A percentile compares a stretch with the other conserved stretches of the same genome.
These are phyloP conservation scores for Condylostylus longicornis DNA, from an alignment of 1,140 invertebrate species.

Conservation along the genomic window DNA sequence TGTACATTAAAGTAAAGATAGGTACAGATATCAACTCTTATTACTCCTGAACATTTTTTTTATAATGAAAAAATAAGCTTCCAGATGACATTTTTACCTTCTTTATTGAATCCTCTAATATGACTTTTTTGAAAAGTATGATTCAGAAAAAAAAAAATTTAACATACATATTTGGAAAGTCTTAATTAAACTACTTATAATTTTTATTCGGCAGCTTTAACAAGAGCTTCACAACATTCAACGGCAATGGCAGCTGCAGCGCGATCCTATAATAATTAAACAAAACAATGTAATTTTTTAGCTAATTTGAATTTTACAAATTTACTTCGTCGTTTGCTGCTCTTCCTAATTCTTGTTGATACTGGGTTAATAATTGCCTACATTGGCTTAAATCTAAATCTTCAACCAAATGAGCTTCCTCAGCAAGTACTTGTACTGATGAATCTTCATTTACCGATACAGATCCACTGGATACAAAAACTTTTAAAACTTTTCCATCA, in stretches of 20 bases:
- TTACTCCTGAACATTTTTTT: no score
- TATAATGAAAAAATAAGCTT: no score
- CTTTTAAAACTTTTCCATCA: conserved; percentile 70
- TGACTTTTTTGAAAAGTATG: no score
- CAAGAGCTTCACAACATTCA: conserved; percentile 87
- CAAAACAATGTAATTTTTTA: conserved; percentile 6
- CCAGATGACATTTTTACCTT: no score
- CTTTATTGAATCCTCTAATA: no score
- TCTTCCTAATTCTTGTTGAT: conserved; percentile 63
- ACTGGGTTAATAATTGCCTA: conserved; percentile 69
- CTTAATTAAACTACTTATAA: no score
- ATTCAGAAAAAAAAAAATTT: no score
- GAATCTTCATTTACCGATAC: conserved; percentile 97
- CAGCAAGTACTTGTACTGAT: conserved; percentile 92
- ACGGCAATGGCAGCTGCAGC: conserved; percentile 87
- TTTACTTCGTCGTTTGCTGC: conserved; percentile 62
- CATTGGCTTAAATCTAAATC: conserved; percentile 65
- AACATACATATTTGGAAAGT: no score
- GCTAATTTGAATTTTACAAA: conserved; percentile 3
- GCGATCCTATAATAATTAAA: conserved; percentile 45
- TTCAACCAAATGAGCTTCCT: conserved; percentile 86
- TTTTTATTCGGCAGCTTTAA: conserved; percentile 65
- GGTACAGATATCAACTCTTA: no score
- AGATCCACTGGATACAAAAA: conserved; percentile 94
- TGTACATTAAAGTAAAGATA: no score